These are phyloP conservation scores for Micrasema longulum DNA, from an alignment of 1,140 invertebrate genomes.

Conservation along the genomic window DNA sequence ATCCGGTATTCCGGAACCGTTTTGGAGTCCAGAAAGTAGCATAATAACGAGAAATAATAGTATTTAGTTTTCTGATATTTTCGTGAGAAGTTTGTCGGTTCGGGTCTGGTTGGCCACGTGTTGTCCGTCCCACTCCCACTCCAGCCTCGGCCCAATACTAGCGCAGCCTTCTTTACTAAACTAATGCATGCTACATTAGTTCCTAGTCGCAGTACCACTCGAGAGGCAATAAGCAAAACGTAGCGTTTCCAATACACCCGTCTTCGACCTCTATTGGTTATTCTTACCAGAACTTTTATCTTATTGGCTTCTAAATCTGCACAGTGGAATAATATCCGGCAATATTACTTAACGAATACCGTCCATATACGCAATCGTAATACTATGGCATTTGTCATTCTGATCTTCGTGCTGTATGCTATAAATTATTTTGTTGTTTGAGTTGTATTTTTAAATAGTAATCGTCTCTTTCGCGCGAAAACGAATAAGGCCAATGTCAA, in stretches of 20 bases:
- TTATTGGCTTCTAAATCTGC: neutral
- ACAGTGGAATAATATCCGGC: slow-evolving; percentile 3
- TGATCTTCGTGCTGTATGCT: too few relatives aligned
- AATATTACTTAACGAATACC: slow-evolving; percentile 7
- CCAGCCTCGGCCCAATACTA: neutral
- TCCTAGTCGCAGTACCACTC: neutral
- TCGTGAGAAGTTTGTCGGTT: neutral
- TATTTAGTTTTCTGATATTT: too few relatives aligned
- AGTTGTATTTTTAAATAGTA: too few relatives aligned
- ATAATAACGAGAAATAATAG: too few relatives aligned
- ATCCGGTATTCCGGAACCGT: slow-evolving; percentile 17
- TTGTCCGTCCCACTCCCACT: slow-evolving; percentile 11
- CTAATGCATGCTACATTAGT: slow-evolving; percentile 2
- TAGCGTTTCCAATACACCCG: neutral
- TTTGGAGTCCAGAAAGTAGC: neutral
- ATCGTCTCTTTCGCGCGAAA: slow-evolving; percentile 26
- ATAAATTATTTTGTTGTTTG: neutral
- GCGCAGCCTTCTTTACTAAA: slow-evolving; percentile 14
- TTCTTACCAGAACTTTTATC: neutral
- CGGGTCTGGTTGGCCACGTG: slow-evolving; percentile 23
- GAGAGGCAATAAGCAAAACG: slow-evolving; percentile 2
- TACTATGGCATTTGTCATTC: too few relatives aligned
- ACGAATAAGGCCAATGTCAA: slow-evolving; percentile 34
- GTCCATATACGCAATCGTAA: too few relatives aligned
- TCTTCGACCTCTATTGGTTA: neutral